Evolutionary conservation across 1,140 invertebrate genomes (phyloP).

Genomic region (Bombus vancouverensis): DNA sequence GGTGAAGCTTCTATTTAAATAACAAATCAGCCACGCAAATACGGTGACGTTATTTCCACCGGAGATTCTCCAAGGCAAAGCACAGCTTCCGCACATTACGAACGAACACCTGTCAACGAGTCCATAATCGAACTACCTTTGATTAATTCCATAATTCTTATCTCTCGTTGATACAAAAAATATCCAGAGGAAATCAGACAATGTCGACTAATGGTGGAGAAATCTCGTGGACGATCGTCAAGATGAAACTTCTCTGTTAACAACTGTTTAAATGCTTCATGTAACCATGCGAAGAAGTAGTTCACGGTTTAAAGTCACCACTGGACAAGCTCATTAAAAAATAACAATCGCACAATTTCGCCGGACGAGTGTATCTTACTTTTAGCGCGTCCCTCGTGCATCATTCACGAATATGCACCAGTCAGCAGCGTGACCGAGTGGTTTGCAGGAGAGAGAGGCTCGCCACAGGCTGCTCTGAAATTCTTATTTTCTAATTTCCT

Average conservation of each 20-base stretch:
- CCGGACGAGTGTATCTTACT: constrained; percentile 20
- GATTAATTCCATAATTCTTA: too few species aligned
- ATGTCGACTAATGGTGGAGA: neutral
- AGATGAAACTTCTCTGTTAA: neutral
- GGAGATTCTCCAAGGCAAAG: too few species aligned
- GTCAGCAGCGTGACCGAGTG: constrained; percentile 50
- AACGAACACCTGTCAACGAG: neutral
- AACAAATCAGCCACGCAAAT: neutral
- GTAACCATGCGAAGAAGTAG: neutral
- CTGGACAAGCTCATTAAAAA: constrained; percentile 44
- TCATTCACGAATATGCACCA: constrained; percentile 52
- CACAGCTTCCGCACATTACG: too few species aligned
- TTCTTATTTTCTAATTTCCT: constrained; percentile 50
- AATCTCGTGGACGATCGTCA: neutral
- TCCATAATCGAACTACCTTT: too few species aligned
- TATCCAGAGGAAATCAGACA: neutral
- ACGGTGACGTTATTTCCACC: too few species aligned
- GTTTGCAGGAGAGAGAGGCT: constrained; percentile 22
- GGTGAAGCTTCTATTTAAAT: constrained; percentile 15
- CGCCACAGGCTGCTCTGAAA: constrained; percentile 49
- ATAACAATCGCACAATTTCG: constrained; percentile 43
- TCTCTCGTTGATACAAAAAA: neutral
- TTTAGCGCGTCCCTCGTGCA: constrained; percentile 39
- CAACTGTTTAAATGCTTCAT: neutral
- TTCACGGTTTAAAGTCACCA: constrained; percentile 5